Conservation (phyloP, 2,797 vertebrate genomes). For the Clamator glandarius region DNA sequence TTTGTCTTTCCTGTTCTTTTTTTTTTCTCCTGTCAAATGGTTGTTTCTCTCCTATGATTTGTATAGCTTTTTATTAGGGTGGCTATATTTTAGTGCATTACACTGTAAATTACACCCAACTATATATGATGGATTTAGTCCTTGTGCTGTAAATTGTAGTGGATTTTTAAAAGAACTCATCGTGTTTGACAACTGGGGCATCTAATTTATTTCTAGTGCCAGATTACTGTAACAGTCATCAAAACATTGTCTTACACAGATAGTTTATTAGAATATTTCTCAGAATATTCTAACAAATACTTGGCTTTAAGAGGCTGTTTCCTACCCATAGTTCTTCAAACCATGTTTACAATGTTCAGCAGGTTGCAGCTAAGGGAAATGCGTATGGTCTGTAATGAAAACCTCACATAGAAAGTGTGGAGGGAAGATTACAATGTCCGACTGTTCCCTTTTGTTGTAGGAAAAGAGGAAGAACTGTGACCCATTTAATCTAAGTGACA, state of each 20-base stretch:
- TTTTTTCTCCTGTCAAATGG: neutral
- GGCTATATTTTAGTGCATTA: neutral
- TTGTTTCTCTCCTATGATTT: neutral
- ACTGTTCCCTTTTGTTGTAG: neutral
- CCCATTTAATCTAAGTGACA: neutral
- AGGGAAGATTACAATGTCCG: neutral
- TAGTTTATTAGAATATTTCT: neutral
- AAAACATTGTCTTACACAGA: neutral
- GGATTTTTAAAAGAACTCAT: neutral
- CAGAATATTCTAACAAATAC: neutral
- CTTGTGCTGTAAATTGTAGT: neutral
- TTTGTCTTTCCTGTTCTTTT: neutral
- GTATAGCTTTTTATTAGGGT: neutral
- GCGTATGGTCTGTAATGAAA: neutral
- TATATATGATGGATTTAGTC: neutral
- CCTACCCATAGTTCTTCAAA: neutral
- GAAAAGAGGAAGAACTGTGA: neutral
- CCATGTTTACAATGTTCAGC: neutral
- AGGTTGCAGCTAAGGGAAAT: neutral
- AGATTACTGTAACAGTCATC: neutral
- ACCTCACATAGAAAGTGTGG: neutral
- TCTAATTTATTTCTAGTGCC: slow-evolving; percentile 11
- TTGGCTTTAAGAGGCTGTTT: neutral
- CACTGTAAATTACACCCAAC: neutral
- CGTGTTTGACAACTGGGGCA: neutral